Evolutionary conservation across 1,140 invertebrate species (phyloP).

Genomic region (Mizuhopecten yessoensis): DNA sequence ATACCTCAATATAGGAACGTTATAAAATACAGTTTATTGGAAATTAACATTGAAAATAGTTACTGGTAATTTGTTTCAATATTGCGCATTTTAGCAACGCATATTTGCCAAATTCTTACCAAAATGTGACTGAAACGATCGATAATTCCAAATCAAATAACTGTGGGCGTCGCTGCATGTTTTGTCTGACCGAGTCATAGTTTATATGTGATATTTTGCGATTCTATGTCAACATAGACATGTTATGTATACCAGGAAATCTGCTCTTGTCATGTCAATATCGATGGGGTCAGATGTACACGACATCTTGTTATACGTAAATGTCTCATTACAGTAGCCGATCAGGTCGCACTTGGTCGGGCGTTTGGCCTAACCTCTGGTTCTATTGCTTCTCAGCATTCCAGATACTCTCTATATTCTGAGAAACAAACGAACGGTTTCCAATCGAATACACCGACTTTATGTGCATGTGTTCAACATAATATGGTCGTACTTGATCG

Average conservation of each 20-base stretch:
- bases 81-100: no score
- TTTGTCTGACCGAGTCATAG: not conserved
- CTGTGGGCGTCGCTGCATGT: not conserved
- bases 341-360: not conserved
- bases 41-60: no score
- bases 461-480: no score
- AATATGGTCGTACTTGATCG: no score
- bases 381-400: no score
- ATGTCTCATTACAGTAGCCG: not conserved
- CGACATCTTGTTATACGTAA: not conserved
- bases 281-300: not conserved
- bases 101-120: not conserved
- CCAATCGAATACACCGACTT: no score
- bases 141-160: not conserved
- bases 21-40: not conserved
- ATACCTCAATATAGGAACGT: not conserved
- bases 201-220: not conserved
- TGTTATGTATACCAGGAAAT: not conserved
- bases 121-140: not conserved
- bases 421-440: no score
- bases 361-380: no score
- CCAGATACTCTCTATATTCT: no score
- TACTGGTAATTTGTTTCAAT: no score
- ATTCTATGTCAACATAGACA: not conserved
- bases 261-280: not conserved